Evolutionary conservation across 2,797 vertebrate species (phyloP).

Genomic region (Sebastes flavidus): DNA sequence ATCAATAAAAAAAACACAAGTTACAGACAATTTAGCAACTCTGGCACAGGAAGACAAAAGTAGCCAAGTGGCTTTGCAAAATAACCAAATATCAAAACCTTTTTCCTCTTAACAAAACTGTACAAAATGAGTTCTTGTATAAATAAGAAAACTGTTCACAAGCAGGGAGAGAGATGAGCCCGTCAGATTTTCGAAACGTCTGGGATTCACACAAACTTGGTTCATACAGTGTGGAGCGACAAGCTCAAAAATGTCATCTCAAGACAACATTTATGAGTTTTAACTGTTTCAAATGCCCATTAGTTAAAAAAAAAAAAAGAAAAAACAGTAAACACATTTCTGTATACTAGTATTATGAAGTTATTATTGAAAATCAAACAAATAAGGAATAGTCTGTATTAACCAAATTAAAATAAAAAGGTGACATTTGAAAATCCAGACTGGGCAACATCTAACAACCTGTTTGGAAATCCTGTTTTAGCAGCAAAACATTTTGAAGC

Average conservation of each 20-base stretch:
- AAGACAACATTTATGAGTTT: not conserved
- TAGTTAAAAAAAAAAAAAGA: not conserved
- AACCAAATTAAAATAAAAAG: constrained; percentile 30
- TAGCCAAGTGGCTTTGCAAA: constrained; percentile 77
- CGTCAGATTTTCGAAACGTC: constrained; percentile 59
- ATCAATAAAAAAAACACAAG: constrained; percentile 80
- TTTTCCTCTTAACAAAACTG: constrained; percentile 79
- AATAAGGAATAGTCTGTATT: not conserved
- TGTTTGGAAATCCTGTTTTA: constrained; percentile 81
- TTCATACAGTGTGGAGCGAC: constrained; percentile 36
- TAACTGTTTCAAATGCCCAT: not conserved
- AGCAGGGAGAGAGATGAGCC: constrained; percentile 71
- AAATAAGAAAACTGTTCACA: constrained; percentile 86
- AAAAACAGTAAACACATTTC: not conserved
- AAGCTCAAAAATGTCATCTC: not conserved
- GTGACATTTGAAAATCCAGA: constrained; percentile 66
- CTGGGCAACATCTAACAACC: constrained; percentile 43
- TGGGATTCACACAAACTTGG: constrained; percentile 36
- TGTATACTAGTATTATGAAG: not conserved
- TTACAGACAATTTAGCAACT: constrained; percentile 82
- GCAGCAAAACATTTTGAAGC: constrained; percentile 88
- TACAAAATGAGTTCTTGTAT: constrained; percentile 88
- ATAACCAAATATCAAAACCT: constrained; percentile 82
- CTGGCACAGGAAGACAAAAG: constrained; percentile 86
- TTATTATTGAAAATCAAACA: not conserved